Evolutionary conservation across 1,140 invertebrate genomes (phyloP), one percentile per base, ranked within the genome.

Genomic region (Archegozetes longisetosus): DNA sequence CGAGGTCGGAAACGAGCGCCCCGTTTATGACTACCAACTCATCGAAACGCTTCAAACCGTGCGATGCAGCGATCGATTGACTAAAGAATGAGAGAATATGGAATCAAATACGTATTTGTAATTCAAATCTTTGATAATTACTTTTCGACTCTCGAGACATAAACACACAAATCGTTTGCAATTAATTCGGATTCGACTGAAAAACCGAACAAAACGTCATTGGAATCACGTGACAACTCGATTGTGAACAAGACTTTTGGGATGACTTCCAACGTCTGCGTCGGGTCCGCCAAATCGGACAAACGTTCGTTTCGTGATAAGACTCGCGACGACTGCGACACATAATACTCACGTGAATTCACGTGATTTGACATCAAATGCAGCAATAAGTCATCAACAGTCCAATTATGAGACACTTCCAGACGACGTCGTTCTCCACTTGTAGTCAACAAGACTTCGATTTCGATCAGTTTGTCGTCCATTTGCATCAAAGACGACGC

Each of bases 11-110:
- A 49, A 97, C 91, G 69, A 96, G 89, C 62, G 91, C 89, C 63
- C 92, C 88, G 76, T 98, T 97, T 73, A 98, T 94, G 67, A 97
- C 90, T 82, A 97, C 90, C 71, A 97, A 94, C 75, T 97, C 92
- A 74, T 97, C 93, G 66, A 89, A 85, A 75, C 94, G 91, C 70
- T 91, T 90, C 69, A 97, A 85, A 68, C 90, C 91, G 76, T 92
- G 91, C 71, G 86, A 85, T 82, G 92, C 89, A 48, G 89, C 89
- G 28, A 94, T 86, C 70, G 88, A 89, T 68, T 91, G 88, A 55
- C 56, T 58, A 22, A 40, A 27, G 27, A 56, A 58, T 40, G 32
- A 40, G 17, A 40, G 32, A 40, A 40, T 4, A 51, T 4, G 20
- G 14, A 4, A 51, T 24, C 17, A 27, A 23, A 57, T 53, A 58